Conservation (phyloP, 2,888 invertebrate species). For the Andricus curvator region DNA sequence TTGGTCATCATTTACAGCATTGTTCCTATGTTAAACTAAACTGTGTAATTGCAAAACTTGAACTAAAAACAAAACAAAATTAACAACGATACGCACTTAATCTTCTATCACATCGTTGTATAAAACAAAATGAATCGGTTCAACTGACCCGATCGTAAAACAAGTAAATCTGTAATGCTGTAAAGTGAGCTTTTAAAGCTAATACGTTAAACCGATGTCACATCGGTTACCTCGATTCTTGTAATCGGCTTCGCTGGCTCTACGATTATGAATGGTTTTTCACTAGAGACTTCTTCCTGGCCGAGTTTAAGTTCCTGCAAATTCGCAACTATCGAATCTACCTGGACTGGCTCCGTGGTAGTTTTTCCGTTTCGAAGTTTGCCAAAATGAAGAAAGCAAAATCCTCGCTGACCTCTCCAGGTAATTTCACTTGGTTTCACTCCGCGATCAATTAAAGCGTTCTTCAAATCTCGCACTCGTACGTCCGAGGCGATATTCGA, state of each 20-base stretch:
- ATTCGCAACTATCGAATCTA: constrained; percentile 79
- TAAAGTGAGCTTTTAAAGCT: constrained; percentile 22
- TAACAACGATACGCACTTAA: constrained; percentile 15
- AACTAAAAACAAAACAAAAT: constrained; percentile 31
- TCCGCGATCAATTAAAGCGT: constrained; percentile 86
- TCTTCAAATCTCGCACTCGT: constrained; percentile 87
- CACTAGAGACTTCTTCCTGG: constrained; percentile 50
- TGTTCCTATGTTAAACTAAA: constrained; percentile 23
- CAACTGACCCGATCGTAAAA: constrained; percentile 8
- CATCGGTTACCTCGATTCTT: constrained; percentile 79
- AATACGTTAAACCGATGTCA: constrained; percentile 77
- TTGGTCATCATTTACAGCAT: constrained; percentile 22
- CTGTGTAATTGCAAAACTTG: constrained; percentile 28
- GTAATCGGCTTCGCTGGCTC: constrained; percentile 80
- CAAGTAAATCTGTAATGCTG: constrained; percentile 24
- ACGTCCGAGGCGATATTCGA: constrained; percentile 87
- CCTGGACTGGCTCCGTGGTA: constrained; percentile 71
- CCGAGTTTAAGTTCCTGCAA: constrained; percentile 78
- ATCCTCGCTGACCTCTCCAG: constrained; percentile 83
- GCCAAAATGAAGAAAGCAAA: constrained; percentile 87
- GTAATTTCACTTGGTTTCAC: constrained; percentile 88
- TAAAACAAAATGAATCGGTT: constrained; percentile 32
- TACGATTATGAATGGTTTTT: constrained; percentile 66
- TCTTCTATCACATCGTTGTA: constrained; percentile 22
- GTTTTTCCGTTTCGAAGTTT: constrained; percentile 78